Evolutionary conservation across 1,140 invertebrate genomes (phyloP), one percentile per base, ranked within the genome.

Genomic region (Battus philenor): DNA sequence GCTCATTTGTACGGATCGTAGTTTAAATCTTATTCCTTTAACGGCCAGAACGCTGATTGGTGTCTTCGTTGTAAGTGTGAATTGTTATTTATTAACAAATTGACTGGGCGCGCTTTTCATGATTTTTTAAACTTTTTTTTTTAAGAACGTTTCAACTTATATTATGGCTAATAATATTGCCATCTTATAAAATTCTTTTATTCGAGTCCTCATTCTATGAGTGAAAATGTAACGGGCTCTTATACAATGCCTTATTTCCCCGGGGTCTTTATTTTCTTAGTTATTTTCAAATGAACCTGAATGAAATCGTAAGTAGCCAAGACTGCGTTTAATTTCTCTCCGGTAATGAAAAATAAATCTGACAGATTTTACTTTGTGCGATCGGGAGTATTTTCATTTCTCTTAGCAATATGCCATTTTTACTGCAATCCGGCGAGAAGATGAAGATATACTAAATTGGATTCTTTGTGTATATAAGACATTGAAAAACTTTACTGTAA

Each of bases 11-110:
- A 81, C 57, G 22, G 39, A 68, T 59, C 53, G 64, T 71, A 66
- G 65, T 76, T 80, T 75, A 69, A 72, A 72, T 78, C 71, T 82
- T 78, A 68, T 80, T 79, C 64, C 57, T 60, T 82, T 74, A 65
- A 76, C 61, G 55, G 60, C 54, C 44, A 51, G 62, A 61, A 57
- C 64, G 56, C 56, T 75, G 73, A 76, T 81, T 76, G 70, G 68
- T 57, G 47, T 41, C 50, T 51, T 63, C 45, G 47, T 50, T 44
- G 12, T 57, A 50, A 59, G 52, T 57, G 63, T 60, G 45, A 46
- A 55, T 59, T 59, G 47, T 68, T 63, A 68, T 76, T 78, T 74
- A 74, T 55, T 44, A 49, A 46, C 29, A 41, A 32, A 30, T 54
- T 58, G 51, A 58, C 56, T 60, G 57, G 53, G 59, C 36, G 41